Conservation (phyloP, 2,797 vertebrate species). For the Coluber constrictor region DNA sequence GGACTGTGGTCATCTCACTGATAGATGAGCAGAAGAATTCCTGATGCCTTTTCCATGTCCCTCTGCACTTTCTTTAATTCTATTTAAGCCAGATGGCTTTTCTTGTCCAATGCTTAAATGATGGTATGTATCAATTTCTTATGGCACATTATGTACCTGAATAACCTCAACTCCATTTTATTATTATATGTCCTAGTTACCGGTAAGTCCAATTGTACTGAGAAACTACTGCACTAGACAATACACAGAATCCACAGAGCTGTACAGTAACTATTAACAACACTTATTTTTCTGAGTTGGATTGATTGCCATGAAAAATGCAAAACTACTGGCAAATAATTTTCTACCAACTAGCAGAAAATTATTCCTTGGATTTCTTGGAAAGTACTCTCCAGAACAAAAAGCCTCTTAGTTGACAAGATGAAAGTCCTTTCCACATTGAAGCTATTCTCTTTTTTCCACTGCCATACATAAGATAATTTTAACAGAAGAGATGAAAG, state of each 20-base stretch:
- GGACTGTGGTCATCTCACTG: not conserved
- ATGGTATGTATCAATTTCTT: not conserved
- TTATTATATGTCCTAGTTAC: not conserved
- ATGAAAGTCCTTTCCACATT: slow-evolving; percentile 44
- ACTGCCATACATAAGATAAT: not conserved
- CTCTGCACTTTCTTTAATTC: not conserved
- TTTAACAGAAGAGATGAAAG: slow-evolving; percentile 19
- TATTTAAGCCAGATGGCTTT: not conserved
- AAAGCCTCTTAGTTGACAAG: slow-evolving; percentile 1
- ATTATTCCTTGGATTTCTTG: not conserved
- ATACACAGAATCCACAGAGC: not conserved
- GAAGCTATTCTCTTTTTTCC: slow-evolving; percentile 35
- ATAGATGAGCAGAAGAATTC: not conserved
- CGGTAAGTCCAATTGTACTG: not conserved
- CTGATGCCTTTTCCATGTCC: not conserved
- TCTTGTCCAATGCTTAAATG: not conserved
- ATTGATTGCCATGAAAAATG: not conserved
- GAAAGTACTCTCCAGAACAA: slow-evolving; percentile 15
- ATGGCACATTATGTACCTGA: not conserved
- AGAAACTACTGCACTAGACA: not conserved
- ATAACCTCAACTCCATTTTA: not conserved
- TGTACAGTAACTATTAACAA: not conserved
- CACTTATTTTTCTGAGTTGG: not conserved
- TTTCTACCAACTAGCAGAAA: slow-evolving; percentile 3
- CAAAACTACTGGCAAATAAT: not conserved